These are phyloP conservation scores for Cryptoblepharus egeriae DNA, from an alignment of 2,797 vertebrate species.

Conservation along the genomic window DNA sequence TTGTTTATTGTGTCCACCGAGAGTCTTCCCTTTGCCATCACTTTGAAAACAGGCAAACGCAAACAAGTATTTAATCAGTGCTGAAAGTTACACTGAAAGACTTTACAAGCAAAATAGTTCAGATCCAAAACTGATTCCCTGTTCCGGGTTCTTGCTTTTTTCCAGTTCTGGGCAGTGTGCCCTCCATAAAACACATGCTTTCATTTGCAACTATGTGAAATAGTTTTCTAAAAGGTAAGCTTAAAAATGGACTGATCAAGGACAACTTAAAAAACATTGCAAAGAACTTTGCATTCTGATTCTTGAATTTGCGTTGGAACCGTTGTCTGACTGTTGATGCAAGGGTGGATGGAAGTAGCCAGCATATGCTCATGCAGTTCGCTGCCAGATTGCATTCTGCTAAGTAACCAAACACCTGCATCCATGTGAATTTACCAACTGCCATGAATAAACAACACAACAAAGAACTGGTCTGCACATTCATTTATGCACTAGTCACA, in stretches of 20 bases:
- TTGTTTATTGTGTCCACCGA: conserved; percentile 58
- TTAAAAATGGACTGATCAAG: background rate
- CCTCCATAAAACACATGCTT: no score
- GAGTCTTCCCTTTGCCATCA: conserved; percentile 40
- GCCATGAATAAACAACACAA: background rate
- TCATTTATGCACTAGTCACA: background rate
- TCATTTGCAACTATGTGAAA: background rate
- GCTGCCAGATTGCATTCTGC: background rate
- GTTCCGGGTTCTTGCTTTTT: conserved; percentile 26
- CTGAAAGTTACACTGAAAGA: conserved; percentile 48
- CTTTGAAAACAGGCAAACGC: conserved; percentile 52
- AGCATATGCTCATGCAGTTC: background rate
- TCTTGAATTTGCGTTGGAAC: background rate
- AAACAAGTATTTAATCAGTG: conserved; percentile 45
- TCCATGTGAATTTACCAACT: background rate
- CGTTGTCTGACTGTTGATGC: background rate
- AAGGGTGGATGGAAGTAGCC: background rate
- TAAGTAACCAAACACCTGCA: background rate
- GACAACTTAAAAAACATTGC: background rate
- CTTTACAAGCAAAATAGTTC: conserved; percentile 48
- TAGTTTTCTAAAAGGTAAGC: no score
- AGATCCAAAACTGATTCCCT: conserved; percentile 14
- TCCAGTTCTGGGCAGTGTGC: background rate
- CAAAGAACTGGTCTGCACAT: background rate
- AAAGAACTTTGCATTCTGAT: background rate